Percentiles rank a stretch among this genome's conserved stretches.
Evolutionary conservation across 1,140 invertebrate genomes (phyloP).

Genomic region (Papilio dardanus): DNA sequence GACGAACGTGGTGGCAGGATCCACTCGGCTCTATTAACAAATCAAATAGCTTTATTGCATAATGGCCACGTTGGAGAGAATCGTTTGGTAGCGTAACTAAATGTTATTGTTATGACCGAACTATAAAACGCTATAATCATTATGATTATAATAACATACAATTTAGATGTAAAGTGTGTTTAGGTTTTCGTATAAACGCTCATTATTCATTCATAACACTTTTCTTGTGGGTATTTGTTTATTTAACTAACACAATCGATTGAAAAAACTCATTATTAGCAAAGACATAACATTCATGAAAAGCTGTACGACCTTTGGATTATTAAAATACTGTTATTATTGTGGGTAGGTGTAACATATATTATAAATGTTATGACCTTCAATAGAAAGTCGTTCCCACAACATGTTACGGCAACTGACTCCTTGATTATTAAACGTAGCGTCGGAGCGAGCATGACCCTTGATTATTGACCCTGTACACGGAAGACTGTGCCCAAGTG

Average conservation of each 20-base stretch:
- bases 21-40: conserved; percentile 78
- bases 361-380: background rate
- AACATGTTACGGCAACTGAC: conserved; percentile 38
- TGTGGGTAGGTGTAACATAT: background rate
- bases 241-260: background rate
- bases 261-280: background rate
- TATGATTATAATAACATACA: background rate
- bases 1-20: conserved; percentile 56
- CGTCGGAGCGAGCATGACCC: conserved; percentile 57
- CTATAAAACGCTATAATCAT: background rate
- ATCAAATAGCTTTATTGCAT: conserved; percentile 79
- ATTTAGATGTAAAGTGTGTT: background rate
- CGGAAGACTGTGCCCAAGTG: conserved; percentile 73
- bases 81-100: conserved; percentile 40
- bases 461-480: conserved; percentile 65
- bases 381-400: conserved; percentile 33
- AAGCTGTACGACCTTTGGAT: background rate
- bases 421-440: conserved; percentile 39
- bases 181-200: conserved; percentile 16
- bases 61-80: conserved; percentile 62
- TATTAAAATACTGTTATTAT: background rate
- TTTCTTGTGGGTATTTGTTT: background rate
- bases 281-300: background rate
- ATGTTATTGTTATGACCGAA: background rate
- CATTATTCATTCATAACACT: conserved; percentile 33